Evolutionary conservation across 2,113 vertebrate genomes (phyloP).

Genomic region (Riparia riparia): DNA sequence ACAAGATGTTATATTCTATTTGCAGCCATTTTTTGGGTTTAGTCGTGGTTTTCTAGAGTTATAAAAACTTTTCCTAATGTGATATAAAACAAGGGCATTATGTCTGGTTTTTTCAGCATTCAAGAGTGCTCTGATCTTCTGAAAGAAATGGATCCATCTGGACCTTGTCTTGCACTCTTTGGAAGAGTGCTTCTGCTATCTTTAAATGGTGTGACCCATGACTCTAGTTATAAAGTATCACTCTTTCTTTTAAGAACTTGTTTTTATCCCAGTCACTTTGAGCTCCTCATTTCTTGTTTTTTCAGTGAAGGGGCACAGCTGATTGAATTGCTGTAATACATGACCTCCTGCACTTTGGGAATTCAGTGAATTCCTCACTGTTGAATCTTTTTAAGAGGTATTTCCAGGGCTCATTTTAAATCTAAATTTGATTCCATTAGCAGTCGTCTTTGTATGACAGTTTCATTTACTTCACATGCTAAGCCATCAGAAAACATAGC

Average conservation of each 20-base stretch:
- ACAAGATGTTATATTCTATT: background rate
- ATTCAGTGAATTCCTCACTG: slow-evolving; percentile 13
- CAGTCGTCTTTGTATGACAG: slow-evolving; percentile 17
- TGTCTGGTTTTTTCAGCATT: background rate
- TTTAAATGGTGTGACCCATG: slow-evolving; percentile 7
- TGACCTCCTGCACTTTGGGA: slow-evolving; percentile 25
- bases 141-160: background rate
- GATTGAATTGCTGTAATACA: slow-evolving; percentile 46
- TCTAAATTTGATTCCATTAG: slow-evolving; percentile 50
- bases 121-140: slow-evolving; percentile 3
- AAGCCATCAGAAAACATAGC: slow-evolving; percentile 33
- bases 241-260: slow-evolving; percentile 5
- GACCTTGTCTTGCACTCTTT: background rate
- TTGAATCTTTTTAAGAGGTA: background rate
- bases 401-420: slow-evolving; percentile 50
- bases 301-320: slow-evolving; percentile 3
- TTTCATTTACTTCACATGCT: slow-evolving; percentile 44
- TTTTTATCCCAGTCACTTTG: slow-evolving; percentile 27
- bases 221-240: background rate
- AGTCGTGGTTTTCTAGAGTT: background rate
- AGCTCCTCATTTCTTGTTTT: slow-evolving; percentile 24
- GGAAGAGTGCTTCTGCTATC: background rate
- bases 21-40: background rate
- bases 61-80: background rate
- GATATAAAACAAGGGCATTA: background rate